phyloP scores from a whole-genome alignment of 2,113 vertebrate species.

The Gulo gulo region DNA sequence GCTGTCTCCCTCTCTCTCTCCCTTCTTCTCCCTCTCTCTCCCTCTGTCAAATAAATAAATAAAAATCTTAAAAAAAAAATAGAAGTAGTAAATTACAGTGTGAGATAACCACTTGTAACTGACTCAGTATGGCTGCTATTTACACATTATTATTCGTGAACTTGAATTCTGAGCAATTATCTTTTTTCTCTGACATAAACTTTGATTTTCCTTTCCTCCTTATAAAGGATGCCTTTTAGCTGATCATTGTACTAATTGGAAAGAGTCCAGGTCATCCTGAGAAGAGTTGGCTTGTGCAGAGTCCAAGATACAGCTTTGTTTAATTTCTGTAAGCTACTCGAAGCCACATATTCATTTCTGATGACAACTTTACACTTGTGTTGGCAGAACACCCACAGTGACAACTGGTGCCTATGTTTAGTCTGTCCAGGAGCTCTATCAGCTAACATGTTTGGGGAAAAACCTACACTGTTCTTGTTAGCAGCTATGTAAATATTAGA shows the following conservation, averaged over 20 bases:
- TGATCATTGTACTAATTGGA: slow-evolving; percentile 55
- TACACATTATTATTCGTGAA: slow-evolving; percentile 40
- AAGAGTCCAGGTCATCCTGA: slow-evolving; percentile 57
- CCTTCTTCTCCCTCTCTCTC: no score
- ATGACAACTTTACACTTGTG: slow-evolving; percentile 75
- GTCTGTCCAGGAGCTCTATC: slow-evolving; percentile 68
- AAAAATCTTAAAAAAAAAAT: no score
- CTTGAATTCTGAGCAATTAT: neutral
- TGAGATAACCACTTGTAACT: neutral
- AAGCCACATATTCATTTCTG: slow-evolving; percentile 72
- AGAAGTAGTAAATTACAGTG: neutral
- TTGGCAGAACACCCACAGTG: slow-evolving; percentile 75
- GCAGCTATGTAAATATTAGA: slow-evolving; percentile 67
- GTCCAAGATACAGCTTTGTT: slow-evolving; percentile 57
- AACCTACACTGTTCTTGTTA: slow-evolving; percentile 59
- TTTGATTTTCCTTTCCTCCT: slow-evolving; percentile 51
- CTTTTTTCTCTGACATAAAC: slow-evolving; percentile 16
- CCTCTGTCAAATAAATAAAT: no score
- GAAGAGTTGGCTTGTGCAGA: slow-evolving; percentile 52
- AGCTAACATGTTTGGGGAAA: slow-evolving; percentile 42
- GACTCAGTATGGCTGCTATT: neutral
- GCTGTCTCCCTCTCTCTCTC: no score
- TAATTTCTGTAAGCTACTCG: slow-evolving; percentile 60
- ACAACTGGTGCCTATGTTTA: slow-evolving; percentile 76
- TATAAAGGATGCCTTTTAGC: slow-evolving; percentile 42